Base-by-base conservation (phyloP, 1,140 invertebrate species). In the Eufriesea mexicana region DNA sequence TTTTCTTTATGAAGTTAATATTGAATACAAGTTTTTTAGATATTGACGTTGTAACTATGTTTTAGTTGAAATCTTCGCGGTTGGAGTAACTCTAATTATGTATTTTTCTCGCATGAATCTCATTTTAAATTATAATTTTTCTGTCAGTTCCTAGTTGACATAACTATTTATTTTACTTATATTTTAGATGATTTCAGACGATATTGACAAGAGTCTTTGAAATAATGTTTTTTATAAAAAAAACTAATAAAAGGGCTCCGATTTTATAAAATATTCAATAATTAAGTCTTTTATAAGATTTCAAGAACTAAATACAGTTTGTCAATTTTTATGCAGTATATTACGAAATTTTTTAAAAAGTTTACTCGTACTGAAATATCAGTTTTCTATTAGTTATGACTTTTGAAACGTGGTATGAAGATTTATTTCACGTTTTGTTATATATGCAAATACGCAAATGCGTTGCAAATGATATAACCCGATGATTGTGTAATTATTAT, bases 81-180 rank as follows among this genome's bases (percentile, higher is more conserved):
- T 25, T 59, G n/a, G 16, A 74, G 25, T 42, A 57, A 25, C 25
- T 23, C 45, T 73, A 25, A 57, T 45, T 68, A 5, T 45, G 25
- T 20, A 42, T 55, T 14, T 51, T 6, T 47, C 5, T 61, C 28
- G 12, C 18, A 18, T 25, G 35, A 47, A 68, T 78, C 18, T 79
- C 25, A 74, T 66, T 74, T 64, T 45, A 74, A 74, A 47, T 55
- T 64, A 16, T 55, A 74, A 81, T 81, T 55, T 62, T 18, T n/a
- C 1, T 67, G 14, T 16, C 51, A 51, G 51, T 59, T 75, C 25
- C 25, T 35, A 12, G 18, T 5, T 45, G 23, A 49, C 42, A 64
- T 47, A 42, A 71, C 8, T 55, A 2, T 45, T 67, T 67, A 14
- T 51, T 64, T 54, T 47, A 18, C 18, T 18, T 23, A n/a, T 55